These are phyloP conservation scores for Euclidia mi DNA, from an alignment of 2,888 invertebrate genomes.

Conservation along the genomic window DNA sequence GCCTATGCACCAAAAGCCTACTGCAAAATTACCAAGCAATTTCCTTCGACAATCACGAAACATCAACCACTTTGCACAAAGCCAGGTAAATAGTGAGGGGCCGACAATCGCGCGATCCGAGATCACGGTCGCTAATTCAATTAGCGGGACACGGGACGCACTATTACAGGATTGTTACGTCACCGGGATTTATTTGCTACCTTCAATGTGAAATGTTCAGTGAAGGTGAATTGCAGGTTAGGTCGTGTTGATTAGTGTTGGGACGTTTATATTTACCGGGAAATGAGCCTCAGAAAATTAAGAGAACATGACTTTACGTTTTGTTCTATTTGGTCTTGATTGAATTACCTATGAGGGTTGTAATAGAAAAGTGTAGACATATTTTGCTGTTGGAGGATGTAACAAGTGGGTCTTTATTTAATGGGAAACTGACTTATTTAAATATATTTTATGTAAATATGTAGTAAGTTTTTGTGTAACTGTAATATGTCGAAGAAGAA, in stretches of 20 bases:
- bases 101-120: slow-evolving; percentile 59
- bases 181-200: slow-evolving; percentile 67
- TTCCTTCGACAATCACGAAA: slow-evolving; percentile 35
- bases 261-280: neutral
- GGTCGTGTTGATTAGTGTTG: slow-evolving; percentile 11
- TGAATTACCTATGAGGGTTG: too few relatives aligned
- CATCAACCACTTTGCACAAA: slow-evolving; percentile 47
- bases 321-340: too few relatives aligned
- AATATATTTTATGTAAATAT: too few relatives aligned
- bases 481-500: too few relatives aligned
- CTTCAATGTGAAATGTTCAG: slow-evolving; percentile 40
- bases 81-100: slow-evolving; percentile 61
- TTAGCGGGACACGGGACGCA: slow-evolving; percentile 61
- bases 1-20: neutral
- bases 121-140: slow-evolving; percentile 69
- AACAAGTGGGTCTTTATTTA: too few relatives aligned
- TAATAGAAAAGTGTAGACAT: too few relatives aligned
- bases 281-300: too few relatives aligned
- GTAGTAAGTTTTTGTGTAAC: too few relatives aligned
- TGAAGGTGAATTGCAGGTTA: slow-evolving; percentile 15
- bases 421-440: too few relatives aligned
- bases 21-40: slow-evolving; percentile 21
- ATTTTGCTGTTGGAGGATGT: too few relatives aligned
- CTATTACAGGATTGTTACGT: slow-evolving; percentile 67
- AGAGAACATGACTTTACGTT: too few relatives aligned